Evolutionary conservation across 2,888 invertebrate genomes (phyloP), one percentile per base, ranked within the genome.

Genomic region (Cheilosia variabilis): DNA sequence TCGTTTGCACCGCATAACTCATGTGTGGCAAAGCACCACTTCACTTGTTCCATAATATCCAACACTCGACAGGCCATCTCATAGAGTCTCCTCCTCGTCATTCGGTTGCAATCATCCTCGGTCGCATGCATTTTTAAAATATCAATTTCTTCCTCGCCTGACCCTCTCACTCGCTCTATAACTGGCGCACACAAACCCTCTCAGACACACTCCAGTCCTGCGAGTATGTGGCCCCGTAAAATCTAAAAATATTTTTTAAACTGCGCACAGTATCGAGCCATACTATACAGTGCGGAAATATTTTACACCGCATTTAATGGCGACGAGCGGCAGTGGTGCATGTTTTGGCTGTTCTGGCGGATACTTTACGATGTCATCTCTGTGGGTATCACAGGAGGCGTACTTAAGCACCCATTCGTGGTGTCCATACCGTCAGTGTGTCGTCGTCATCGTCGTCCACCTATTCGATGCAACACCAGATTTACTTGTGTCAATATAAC

Each of bases 341-440:
- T 72, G 82, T 78, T 83, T 83, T 78, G 60, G 66, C 82, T 47
- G 65, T 71, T 63, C 63, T 52, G 47, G 24, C 73, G 34, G 57
- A 69, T 78, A 83, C 65, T 63, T 78, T 69, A 81, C 79, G 68
- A 83, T 83, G 73, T 62, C 83, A 83, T 83, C 73, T 72, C 43
- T 45, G 83, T 79, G 73, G 79, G 83, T 79, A 84, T 84, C 78
- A 83, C 78, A 78, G 78, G 68, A 83, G 82, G 82, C 82, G 82
- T 78, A 78, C 72, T 66, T 60, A 60, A 63, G 77, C 71, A 52
- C 76, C 69, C 81, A 75, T 76, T 65, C 65, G 37, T 37, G 10
- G 43, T 47, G 50, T 41, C 50, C 75, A 31, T 41, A 52, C 52
- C 52, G 27, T 53, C 41, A 41, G 43, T 15, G 34, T 37, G 4